Conservation (phyloP, 2,888 invertebrate genomes). For the Nephrotoma guestfalica region DNA sequence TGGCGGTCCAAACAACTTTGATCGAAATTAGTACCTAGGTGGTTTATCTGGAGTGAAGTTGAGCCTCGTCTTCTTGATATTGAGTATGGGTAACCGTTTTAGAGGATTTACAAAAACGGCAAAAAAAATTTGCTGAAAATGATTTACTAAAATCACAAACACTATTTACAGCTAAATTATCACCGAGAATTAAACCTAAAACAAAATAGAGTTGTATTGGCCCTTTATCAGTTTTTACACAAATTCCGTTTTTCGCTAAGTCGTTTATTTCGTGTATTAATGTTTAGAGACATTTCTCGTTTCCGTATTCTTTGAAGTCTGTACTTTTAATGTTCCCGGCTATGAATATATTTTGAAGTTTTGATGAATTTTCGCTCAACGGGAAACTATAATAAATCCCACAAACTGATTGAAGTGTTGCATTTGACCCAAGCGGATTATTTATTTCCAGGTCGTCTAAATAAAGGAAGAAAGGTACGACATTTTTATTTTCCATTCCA, state of each 20-base stretch:
- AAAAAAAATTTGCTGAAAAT: conserved; percentile 6
- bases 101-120: conserved; percentile 6
- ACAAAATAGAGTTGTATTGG: not conserved
- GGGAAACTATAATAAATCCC: conserved; percentile 7
- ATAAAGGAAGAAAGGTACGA: conserved; percentile 1
- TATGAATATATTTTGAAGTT: conserved; percentile 5
- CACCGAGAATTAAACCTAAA: conserved; percentile 7
- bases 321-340: conserved; percentile 4
- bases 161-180: conserved; percentile 7
- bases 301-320: conserved; percentile 7
- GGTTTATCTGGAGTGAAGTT: too few species aligned
- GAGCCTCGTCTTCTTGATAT: not conserved
- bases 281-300: conserved; percentile 7
- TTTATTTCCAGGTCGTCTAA: not conserved
- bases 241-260: conserved; percentile 3
- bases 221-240: not conserved
- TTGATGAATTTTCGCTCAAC: not conserved
- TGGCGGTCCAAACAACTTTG: too few species aligned
- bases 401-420: conserved; percentile 2
- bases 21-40: too few species aligned
- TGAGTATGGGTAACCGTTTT: not conserved
- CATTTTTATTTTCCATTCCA: not conserved
- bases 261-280: conserved; percentile 7
- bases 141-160: conserved; percentile 6
- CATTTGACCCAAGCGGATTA: conserved; percentile 8